phyloP scores from a whole-genome alignment of 2,797 vertebrate genomes.

The Clarias pachynema region DNA sequence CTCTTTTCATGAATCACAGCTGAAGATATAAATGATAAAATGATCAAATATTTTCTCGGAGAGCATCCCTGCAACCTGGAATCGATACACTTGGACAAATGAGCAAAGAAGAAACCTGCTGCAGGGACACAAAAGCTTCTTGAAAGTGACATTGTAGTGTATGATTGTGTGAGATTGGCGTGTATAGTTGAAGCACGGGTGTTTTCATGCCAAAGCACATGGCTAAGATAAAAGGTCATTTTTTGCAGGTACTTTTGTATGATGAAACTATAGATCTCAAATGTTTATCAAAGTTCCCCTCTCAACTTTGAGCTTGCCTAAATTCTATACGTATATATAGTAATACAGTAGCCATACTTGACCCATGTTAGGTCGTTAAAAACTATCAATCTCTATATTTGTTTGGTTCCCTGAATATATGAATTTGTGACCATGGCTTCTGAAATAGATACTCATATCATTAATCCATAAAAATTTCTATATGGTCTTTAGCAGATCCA shows the following conservation, averaged over 20 bases:
- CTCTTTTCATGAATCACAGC: not conserved
- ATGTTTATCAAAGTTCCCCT: not conserved
- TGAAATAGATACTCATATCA: not conserved
- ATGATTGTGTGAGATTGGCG: conserved; percentile 29
- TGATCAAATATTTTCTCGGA: conserved; percentile 27
- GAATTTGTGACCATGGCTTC: not conserved
- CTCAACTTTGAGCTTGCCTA: not conserved
- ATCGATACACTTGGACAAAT: conserved; percentile 42
- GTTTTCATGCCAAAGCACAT: not conserved
- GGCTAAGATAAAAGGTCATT: not conserved
- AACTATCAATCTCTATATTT: not conserved
- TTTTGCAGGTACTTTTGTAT: not conserved
- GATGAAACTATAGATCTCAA: not conserved
- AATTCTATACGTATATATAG: not conserved
- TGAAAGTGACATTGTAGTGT: not conserved
- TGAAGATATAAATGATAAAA: conserved; percentile 37
- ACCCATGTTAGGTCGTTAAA: not conserved
- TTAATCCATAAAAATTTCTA: not conserved
- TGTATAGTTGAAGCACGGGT: conserved; percentile 19
- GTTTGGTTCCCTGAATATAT: not conserved
- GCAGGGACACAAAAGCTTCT: conserved; percentile 7
- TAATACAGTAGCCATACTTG: not conserved
- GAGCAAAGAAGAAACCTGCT: conserved; percentile 22
- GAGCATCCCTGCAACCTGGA: conserved; percentile 27
- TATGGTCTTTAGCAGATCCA: not conserved